Percentiles rank a stretch among this genome's conserved stretches.
Conservation (phyloP, 2,888 invertebrate genomes). For the Gymnocheta viridis region DNA sequence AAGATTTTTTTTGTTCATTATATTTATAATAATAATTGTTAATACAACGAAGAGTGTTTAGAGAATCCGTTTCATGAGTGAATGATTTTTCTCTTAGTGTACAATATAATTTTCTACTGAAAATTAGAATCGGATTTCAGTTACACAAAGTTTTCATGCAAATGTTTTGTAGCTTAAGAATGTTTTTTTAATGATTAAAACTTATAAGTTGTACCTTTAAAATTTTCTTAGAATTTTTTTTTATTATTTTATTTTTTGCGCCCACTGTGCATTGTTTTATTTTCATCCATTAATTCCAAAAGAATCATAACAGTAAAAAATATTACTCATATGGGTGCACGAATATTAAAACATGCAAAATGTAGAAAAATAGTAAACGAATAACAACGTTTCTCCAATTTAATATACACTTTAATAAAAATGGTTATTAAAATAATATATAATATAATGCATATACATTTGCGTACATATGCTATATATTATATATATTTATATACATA, state of each 20-base stretch:
- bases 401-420: slow-evolving; percentile 15
- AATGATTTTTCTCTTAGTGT: too few species aligned
- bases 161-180: too few species aligned
- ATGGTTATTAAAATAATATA: slow-evolving; percentile 14
- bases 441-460: too few species aligned
- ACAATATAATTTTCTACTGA: too few species aligned
- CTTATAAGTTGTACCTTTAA: not conserved
- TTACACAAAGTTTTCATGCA: too few species aligned
- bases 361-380: not conserved
- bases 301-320: slow-evolving; percentile 30
- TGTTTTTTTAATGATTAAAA: not conserved
- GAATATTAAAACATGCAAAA: not conserved
- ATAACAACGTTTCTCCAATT: slow-evolving; percentile 13
- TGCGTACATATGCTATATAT: too few species aligned
- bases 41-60: too few species aligned
- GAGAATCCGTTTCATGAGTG: too few species aligned
- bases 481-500: too few species aligned
- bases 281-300: slow-evolving; percentile 33
- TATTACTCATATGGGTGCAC: not conserved
- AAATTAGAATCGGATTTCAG: too few species aligned
- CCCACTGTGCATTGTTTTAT: slow-evolving; percentile 16
- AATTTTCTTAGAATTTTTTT: not conserved
- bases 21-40: too few species aligned
- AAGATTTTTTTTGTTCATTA: too few species aligned
- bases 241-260: not conserved